A percentile compares a stretch with the other conserved stretches of the same genome.
Conservation (phyloP, 2,888 invertebrate genomes). For the Polyommatus icarus region DNA sequence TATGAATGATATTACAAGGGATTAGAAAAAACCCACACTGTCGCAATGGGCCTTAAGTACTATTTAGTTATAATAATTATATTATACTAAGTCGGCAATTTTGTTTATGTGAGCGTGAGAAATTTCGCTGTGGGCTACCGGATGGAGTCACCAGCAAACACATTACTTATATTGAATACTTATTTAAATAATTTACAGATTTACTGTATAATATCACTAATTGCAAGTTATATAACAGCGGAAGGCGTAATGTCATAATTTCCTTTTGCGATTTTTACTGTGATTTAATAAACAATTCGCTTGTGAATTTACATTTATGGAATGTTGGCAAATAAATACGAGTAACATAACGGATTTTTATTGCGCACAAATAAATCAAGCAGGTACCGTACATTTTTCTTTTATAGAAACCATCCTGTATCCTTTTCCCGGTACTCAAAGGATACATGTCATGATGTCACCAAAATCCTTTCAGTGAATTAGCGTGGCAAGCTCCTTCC, state of each 20-base stretch:
- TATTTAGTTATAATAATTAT: too few relatives aligned
- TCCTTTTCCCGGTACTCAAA: too few relatives aligned
- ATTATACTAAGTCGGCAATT: too few relatives aligned
- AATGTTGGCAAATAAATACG: neutral
- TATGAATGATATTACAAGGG: too few relatives aligned
- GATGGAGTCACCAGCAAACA: neutral
- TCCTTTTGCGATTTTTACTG: conserved; percentile 15
- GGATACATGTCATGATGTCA: too few relatives aligned
- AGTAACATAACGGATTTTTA: neutral
- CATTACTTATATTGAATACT: neutral
- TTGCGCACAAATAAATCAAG: neutral
- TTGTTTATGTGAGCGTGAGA: neutral
- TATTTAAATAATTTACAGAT: conserved; percentile 6
- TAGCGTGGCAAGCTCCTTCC: too few relatives aligned
- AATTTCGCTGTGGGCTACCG: neutral
- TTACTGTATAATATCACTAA: neutral
- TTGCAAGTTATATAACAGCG: neutral
- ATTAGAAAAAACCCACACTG: too few relatives aligned
- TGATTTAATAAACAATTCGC: conserved; percentile 5
- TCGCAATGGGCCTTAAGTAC: too few relatives aligned
- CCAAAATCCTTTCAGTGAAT: too few relatives aligned
- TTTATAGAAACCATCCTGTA: too few relatives aligned
- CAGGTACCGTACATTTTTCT: too few relatives aligned
- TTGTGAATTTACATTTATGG: neutral
- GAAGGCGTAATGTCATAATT: neutral